Conservation (phyloP, 2,797 vertebrate genomes). For the Myripristis murdjan region DNA sequence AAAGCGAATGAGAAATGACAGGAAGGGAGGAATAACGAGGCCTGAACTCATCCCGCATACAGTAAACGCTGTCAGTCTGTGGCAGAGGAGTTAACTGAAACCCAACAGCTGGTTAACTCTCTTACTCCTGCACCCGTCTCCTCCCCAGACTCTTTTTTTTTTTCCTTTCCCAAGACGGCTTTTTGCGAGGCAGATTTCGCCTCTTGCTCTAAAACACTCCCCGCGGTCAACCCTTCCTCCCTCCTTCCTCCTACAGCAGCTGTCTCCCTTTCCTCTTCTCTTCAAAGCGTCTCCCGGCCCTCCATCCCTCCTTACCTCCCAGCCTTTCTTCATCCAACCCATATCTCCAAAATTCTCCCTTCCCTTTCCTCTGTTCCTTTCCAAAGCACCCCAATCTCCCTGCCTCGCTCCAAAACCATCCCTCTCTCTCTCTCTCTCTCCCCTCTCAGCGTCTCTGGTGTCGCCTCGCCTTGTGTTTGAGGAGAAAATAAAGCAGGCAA, state of each 20-base stretch:
- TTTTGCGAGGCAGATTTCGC: slow-evolving; percentile 17
- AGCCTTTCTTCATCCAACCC: slow-evolving; percentile 20
- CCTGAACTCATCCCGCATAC: slow-evolving; percentile 24
- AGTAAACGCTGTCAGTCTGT: slow-evolving; percentile 16
- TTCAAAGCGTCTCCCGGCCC: slow-evolving; percentile 37
- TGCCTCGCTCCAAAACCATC: no score
- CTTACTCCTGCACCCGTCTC: not conserved
- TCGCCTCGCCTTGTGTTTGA: slow-evolving; percentile 28
- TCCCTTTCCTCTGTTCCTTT: slow-evolving; percentile 9
- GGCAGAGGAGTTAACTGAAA: slow-evolving; percentile 19
- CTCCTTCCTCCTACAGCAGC: slow-evolving; percentile 44
- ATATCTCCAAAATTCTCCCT: slow-evolving; percentile 37
- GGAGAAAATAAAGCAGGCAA: not conserved
- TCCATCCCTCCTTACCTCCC: slow-evolving; percentile 11
- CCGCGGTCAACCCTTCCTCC: slow-evolving; percentile 9
- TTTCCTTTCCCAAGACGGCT: not conserved
- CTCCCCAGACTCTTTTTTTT: not conserved
- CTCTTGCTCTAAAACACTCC: slow-evolving; percentile 9
- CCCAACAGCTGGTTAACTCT: slow-evolving; percentile 36
- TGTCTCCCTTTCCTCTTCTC: slow-evolving; percentile 24
- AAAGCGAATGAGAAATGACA: slow-evolving; percentile 44
- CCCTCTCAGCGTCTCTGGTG: slow-evolving; percentile 24
- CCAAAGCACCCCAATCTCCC: slow-evolving; percentile 26
- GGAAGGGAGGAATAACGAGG: slow-evolving; percentile 45
- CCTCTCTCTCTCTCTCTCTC: slow-evolving; percentile 3